Conservation (phyloP, 2,888 invertebrate genomes). For the Incurvaria masculella region DNA sequence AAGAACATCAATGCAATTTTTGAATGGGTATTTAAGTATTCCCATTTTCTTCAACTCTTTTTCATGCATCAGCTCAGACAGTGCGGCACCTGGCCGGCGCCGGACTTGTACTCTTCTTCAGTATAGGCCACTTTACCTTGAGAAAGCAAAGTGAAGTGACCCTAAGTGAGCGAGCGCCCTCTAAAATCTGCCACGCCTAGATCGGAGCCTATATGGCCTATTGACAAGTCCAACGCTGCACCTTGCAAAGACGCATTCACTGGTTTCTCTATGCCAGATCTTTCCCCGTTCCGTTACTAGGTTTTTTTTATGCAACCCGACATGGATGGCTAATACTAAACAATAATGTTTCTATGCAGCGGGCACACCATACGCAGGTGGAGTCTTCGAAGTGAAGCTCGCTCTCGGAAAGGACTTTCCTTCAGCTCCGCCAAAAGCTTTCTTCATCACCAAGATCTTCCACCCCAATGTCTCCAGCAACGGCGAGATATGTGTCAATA, state of each 20-base stretch:
- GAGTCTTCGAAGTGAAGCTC: slow-evolving; percentile 85
- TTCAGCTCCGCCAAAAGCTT: slow-evolving; percentile 86
- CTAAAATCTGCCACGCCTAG: no score
- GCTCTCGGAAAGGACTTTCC: slow-evolving; percentile 92
- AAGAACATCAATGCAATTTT: no score
- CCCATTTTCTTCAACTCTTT: no score
- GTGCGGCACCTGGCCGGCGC: no score
- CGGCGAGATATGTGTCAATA: slow-evolving; percentile 97
- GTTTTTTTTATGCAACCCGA: no score
- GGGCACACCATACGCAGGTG: slow-evolving; percentile 89
- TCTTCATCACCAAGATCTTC: slow-evolving; percentile 93
- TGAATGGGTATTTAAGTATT: no score
- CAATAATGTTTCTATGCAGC: slow-evolving; percentile 44
- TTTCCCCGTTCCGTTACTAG: no score
- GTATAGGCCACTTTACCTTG: slow-evolving; percentile 3
- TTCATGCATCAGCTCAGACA: no score
- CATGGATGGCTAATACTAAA: no score
- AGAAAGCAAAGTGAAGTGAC: neutral
- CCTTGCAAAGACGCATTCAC: no score
- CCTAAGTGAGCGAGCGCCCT: neutral
- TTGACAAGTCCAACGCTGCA: neutral
- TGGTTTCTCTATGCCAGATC: slow-evolving; percentile 3
- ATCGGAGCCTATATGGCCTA: neutral
- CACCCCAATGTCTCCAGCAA: slow-evolving; percentile 93
- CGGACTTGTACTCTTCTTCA: no score